A percentile compares a stretch with the other conserved stretches of the same genome.
phyloP scores from a whole-genome alignment of 2,888 invertebrate genomes.

The Nomada goodeniana region DNA sequence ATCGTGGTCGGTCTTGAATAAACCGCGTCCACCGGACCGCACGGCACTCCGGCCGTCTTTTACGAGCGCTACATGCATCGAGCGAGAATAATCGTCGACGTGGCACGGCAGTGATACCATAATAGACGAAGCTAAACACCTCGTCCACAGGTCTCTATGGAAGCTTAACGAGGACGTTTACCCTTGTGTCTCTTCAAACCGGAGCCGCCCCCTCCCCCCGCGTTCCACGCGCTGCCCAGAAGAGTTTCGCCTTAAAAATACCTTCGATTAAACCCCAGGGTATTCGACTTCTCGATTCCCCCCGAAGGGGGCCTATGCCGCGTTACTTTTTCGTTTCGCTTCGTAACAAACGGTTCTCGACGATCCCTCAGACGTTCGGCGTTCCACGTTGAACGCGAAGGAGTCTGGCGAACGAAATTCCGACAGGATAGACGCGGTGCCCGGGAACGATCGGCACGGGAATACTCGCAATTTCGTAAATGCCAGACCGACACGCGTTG shows the following conservation, averaged over 20 bases:
- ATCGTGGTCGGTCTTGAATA: constrained; percentile 19
- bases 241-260: not conserved
- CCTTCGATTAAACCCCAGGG: not conserved
- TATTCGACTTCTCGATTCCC: not conserved
- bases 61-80: constrained; percentile 21
- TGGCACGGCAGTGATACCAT: constrained; percentile 24
- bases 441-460: constrained; percentile 51
- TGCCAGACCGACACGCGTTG: constrained; percentile 59
- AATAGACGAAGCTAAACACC: constrained; percentile 42
- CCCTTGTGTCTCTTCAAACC: constrained; percentile 8
- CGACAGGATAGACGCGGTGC: constrained; percentile 23
- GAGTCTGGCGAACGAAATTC: constrained; percentile 54
- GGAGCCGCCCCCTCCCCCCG: not conserved
- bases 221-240: not conserved
- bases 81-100: constrained; percentile 47
- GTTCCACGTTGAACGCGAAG: constrained; percentile 1
- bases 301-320: too few species aligned
- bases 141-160: constrained; percentile 27
- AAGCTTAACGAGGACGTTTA: constrained; percentile 26
- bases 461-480: constrained; percentile 59
- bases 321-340: too few species aligned
- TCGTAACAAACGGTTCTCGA: not conserved
- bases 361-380: not conserved
- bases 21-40: constrained; percentile 23
- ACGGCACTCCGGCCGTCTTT: constrained; percentile 11